Base-by-base conservation (phyloP, 2,113 vertebrate species). In the Columba livia region DNA sequence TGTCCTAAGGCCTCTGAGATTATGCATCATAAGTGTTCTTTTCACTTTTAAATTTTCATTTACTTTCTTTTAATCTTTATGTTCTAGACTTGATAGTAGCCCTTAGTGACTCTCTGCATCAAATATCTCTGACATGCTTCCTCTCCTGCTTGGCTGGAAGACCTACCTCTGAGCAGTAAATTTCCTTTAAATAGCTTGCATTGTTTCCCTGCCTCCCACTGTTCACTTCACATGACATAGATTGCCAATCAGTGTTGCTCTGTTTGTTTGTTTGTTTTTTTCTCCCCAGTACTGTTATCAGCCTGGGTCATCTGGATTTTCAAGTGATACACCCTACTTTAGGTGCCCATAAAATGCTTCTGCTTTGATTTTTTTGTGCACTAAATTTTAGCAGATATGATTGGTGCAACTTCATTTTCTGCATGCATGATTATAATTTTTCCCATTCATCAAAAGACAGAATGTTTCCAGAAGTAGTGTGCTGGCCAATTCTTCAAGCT, bases 151-250 rank as follows among this genome's bases (percentile, higher is more conserved):
- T 3, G 1, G 44, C 56, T 92, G 66, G 77, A 89, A 93, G 48
- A 36, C 54, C 71, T 93, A 85, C 79, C 24, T 83, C 66, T 85
- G 51, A 66, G 89, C 47, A 78, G 61, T 38, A 85, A 65, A 95
- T 94, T 94, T 91, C n/a, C 36, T 89, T 57, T 93, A 56, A 90
- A 93, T 91, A 54, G 17, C 54, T 93, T 0, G 0, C 17, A 34
- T 42, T 65, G 5, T 94, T 95, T 95, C 47, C 36, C 53, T 20
- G 3, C 5, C 60, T 80, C 67, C 82, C 1, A 6, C 77, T 94
- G 79, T 79, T 95, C 83, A 54, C 65, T 94, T 96, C 61, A 24
- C 77, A 82, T 87, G 81, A 79, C 66, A 62, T n/a, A 66, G 78
- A 87, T 72, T 83, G 79, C 31, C 73, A 96, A 61, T 93, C 88